Evolutionary conservation across 2,113 vertebrate genomes (phyloP).

Genomic region (Dipodomys merriami): DNA sequence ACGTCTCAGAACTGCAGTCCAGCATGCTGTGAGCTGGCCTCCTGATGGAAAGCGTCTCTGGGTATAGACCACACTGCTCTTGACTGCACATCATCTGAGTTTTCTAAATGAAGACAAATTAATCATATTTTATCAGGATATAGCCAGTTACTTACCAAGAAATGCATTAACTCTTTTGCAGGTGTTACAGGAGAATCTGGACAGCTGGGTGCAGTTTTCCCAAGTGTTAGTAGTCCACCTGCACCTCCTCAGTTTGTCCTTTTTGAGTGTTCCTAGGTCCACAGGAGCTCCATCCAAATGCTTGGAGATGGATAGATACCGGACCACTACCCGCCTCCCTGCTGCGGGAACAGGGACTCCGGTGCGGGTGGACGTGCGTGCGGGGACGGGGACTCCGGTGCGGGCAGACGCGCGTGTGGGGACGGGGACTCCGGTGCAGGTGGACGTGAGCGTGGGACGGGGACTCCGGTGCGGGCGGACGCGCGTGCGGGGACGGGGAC

Average conservation of each 20-base stretch:
- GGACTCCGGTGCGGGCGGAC: too few relatives aligned
- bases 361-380: background rate
- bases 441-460: too few relatives aligned
- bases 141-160: conserved; percentile 50
- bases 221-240: conserved; percentile 39
- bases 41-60: conserved; percentile 45
- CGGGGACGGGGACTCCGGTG: background rate
- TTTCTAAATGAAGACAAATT: conserved; percentile 46
- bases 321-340: too few relatives aligned
- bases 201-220: background rate
- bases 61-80: conserved; percentile 31
- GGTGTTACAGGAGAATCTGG: background rate
- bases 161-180: conserved; percentile 54
- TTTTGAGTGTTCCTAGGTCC: conserved; percentile 35
- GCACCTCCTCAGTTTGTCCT: conserved; percentile 57
- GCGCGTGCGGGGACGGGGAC: too few relatives aligned
- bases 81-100: conserved; percentile 35
- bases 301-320: conserved; percentile 4
- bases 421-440: too few relatives aligned
- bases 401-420: too few relatives aligned
- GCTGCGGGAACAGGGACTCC: background rate
- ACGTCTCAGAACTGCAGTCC: conserved; percentile 20
- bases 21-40: conserved; percentile 33
- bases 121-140: background rate
- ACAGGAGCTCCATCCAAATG: conserved; percentile 53